Base-by-base conservation (phyloP, 2,888 invertebrate genomes). In the Amiota minor region DNA sequence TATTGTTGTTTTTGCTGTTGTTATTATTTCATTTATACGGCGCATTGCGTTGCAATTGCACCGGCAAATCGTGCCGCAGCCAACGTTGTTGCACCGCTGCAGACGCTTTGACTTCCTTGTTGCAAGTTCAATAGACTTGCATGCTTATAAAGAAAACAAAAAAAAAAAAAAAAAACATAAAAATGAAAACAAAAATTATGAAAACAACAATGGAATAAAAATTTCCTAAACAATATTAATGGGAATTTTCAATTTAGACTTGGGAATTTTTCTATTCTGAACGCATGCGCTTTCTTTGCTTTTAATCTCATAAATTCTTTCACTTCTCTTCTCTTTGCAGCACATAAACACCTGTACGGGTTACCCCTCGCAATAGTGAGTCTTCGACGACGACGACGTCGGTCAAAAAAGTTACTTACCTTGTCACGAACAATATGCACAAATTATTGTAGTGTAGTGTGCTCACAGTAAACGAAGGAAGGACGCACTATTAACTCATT, bases 101-200 rank as follows among this genome's bases (percentile, higher is more conserved):
- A 45, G 67, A 75, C 72, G 61, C 67, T 76, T 35, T 35, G 45
- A 68, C 50, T 53, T 68, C 67, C 50, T 53, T 77, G 62, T 75
- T 77, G 77, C 78, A 78, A 85, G 84, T 83, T 83, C 85, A 85
- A 83, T 81, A 81, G 80, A 78, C 86, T 35, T 85, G 80, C 70
- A 65, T 1, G 61, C 59, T 20, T 56, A 20, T 8, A 35, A n/a
- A 62, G 4, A 62, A 62, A 20, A 62, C 18, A 20, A 35, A 45
- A 23, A 35, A 23, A 20, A 12, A 14, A 35, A 50, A 46, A 50
- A 55, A 9, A 50, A 53, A 74, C 80, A 78, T 84, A 82, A 82
- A 83, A 85, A 85, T 80, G 10, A 20, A 11, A 18, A 35, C 35
- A 59, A 61, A 56, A 70, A 49, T 49, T 61, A 47, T 45, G n/a